Evolutionary conservation across 2,113 vertebrate genomes (phyloP), one percentile per base, ranked within the genome.

Genomic region (Catagonus wagneri): DNA sequence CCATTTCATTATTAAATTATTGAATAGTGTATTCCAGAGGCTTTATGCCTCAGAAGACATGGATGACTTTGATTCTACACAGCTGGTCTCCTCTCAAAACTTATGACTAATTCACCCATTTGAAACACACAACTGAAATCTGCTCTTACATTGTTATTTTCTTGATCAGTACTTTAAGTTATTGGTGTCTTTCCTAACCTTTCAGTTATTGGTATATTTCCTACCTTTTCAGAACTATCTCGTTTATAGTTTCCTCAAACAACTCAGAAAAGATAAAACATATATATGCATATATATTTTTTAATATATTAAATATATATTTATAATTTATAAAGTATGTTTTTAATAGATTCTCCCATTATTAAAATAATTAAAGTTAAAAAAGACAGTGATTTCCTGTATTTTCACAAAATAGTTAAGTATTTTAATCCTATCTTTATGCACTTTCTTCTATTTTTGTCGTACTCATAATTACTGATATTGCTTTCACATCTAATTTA

Each of bases 391-490:
- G 20, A 19, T n/a, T 39, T 39, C 16, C 12, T 3, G 9, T 58
- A 25, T 89, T 34, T 76, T 87, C 44, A 69, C 8, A 71, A 83
- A 81, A 71, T 25, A 88, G 3, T 79, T 61, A 39, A 63, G 32
- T 74, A 44, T 17, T 66, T 93, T 88, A n/a, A 81, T 54, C 76
- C 0, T 44, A 20, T 56, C 32, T 83, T 54, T 83, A 65, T 58
- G 27, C 25, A 20, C 79, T 84, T 93, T 54, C 1, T 63, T 74
- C 12, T 56, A 80, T 69, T 96, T 94, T 89, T 94, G n/a, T 68
- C 3, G 52, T 84, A 75, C 9, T 54, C 7, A 39, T 56, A 17
- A 88, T 34, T 83, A 81, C 3, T 58, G 25, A 5, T 32, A 25
- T 44, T 89, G 2, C 44, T 92, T 2, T 36, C 52, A 83, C 22